Percentiles rank a stretch among this genome's conserved stretches.
Evolutionary conservation across 92 coral and sea anemone species (phyloP).

Genomic region (Porites divaricata): DNA sequence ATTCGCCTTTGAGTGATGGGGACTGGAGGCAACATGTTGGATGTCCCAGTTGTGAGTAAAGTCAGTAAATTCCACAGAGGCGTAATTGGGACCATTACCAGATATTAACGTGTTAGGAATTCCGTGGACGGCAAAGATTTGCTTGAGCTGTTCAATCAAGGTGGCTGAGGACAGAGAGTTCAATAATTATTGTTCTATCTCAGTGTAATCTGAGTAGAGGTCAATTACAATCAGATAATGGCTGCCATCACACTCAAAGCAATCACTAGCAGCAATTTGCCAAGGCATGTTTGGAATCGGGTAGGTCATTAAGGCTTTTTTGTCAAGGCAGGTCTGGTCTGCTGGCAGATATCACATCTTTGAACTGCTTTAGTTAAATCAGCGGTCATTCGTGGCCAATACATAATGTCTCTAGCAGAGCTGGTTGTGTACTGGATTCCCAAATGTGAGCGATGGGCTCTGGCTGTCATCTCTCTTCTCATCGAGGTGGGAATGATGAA

Average conservation of each 20-base stretch:
- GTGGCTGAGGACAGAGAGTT: not conserved
- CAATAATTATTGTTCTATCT: too few species aligned
- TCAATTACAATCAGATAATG: slow-evolving; percentile 30
- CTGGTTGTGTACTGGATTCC: slow-evolving; percentile 68
- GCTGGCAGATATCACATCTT: slow-evolving; percentile 42
- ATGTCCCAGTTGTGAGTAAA: slow-evolving; percentile 40
- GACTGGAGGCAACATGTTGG: slow-evolving; percentile 48
- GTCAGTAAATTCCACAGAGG: too few species aligned
- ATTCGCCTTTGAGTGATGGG: slow-evolving; percentile 47
- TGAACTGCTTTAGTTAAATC: slow-evolving; percentile 9
- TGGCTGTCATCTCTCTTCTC: slow-evolving; percentile 47
- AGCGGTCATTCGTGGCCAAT: slow-evolving; percentile 67
- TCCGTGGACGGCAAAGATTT: slow-evolving; percentile 67
- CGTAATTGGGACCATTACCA: slow-evolving; percentile 18
- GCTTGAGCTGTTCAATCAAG: slow-evolving; percentile 53
- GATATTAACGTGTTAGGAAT: slow-evolving; percentile 55
- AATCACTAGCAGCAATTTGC: slow-evolving; percentile 64
- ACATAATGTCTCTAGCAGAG: slow-evolving; percentile 65
- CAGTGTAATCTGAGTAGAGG: not conserved
- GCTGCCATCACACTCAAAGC: slow-evolving; percentile 56
- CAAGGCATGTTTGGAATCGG: slow-evolving; percentile 63
- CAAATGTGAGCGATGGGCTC: slow-evolving; percentile 40
- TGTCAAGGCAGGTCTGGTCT: slow-evolving; percentile 38
- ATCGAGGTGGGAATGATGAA: slow-evolving; percentile 45
- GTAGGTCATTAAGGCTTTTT: slow-evolving; percentile 64